Percentiles rank a stretch among this genome's conserved stretches.
These are phyloP conservation scores for Meriones psammophilus DNA, from an alignment of 2,797 vertebrate genomes.

Conservation along the genomic window DNA sequence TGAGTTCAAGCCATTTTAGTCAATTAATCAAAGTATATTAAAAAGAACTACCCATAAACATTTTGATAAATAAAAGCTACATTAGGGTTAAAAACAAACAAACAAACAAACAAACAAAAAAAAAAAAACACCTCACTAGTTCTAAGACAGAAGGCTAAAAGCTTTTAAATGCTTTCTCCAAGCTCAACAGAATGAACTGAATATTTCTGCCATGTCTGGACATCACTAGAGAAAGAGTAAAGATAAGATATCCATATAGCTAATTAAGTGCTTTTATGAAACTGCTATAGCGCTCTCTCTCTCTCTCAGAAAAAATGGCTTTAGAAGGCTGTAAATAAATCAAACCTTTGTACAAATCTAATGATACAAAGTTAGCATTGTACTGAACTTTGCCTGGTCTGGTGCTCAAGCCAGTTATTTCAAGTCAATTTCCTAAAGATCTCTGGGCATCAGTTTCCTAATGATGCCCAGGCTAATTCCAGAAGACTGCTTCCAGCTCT, in stretches of 20 bases:
- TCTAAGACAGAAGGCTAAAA: slow-evolving; percentile 68
- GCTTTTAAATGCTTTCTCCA: slow-evolving; percentile 65
- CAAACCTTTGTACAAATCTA: slow-evolving; percentile 55
- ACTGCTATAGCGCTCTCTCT: not conserved
- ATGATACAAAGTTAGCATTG: not conserved
- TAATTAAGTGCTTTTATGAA: slow-evolving; percentile 57
- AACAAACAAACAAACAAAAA: slow-evolving; percentile 67
- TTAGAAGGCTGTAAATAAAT: slow-evolving; percentile 25
- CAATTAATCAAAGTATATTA: slow-evolving; percentile 75
- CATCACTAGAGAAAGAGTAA: slow-evolving; percentile 19
- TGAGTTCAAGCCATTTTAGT: slow-evolving; percentile 73
- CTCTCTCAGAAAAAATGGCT: not conserved
- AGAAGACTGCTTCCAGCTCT: slow-evolving; percentile 8
- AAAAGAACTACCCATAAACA: slow-evolving; percentile 71
- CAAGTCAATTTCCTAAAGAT: slow-evolving; percentile 20
- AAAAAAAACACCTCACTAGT: slow-evolving; percentile 52
- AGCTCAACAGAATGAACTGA: slow-evolving; percentile 56
- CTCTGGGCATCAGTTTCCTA: not conserved
- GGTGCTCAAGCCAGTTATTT: not conserved
- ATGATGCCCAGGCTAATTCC: not conserved
- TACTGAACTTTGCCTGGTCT: not conserved
- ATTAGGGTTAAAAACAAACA: slow-evolving; percentile 62
- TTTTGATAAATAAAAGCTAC: slow-evolving; percentile 71
- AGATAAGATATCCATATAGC: slow-evolving; percentile 55
- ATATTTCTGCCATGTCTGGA: not conserved